Evolutionary conservation across 1,140 invertebrate species (phyloP).

Genomic region (Sycobia sp.): DNA sequence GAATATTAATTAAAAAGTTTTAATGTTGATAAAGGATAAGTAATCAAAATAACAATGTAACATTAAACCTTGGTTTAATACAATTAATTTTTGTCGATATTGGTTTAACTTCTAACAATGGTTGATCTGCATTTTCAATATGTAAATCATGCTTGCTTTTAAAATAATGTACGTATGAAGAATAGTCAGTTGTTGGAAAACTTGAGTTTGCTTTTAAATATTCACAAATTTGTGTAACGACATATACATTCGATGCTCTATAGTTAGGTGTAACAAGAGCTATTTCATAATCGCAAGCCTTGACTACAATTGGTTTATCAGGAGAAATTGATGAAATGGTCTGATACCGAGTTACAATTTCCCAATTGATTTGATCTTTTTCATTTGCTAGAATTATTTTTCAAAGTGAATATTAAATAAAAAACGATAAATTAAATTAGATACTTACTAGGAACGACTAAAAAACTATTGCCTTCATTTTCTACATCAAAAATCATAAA

Average conservation of each 20-base stretch:
- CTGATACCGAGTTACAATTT: constrained; percentile 58
- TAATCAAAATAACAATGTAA: constrained; percentile 10
- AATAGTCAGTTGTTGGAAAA: constrained; percentile 80
- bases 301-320: constrained; percentile 32
- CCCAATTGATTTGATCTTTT: constrained; percentile 69
- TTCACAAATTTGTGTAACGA: constrained; percentile 83
- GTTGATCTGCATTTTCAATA: constrained; percentile 76
- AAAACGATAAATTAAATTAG: neutral
- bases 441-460: constrained; percentile 74
- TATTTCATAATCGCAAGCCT: constrained; percentile 45
- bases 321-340: constrained; percentile 47
- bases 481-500: constrained; percentile 76
- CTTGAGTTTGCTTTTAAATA: constrained; percentile 77
- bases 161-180: constrained; percentile 84
- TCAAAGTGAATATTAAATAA: neutral
- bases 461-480: constrained; percentile 70
- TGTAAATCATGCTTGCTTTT: constrained; percentile 74
- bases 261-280: constrained; percentile 49
- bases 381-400: constrained; percentile 28
- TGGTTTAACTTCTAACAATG: constrained; percentile 87
- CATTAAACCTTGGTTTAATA: constrained; percentile 69
- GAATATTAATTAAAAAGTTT: neutral
- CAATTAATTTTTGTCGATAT: constrained; percentile 80
- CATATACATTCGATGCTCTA: constrained; percentile 62
- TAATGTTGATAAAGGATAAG: no score